Evolutionary conservation across 2,888 invertebrate species (phyloP).

Genomic region (Tenthredo distinguenda): DNA sequence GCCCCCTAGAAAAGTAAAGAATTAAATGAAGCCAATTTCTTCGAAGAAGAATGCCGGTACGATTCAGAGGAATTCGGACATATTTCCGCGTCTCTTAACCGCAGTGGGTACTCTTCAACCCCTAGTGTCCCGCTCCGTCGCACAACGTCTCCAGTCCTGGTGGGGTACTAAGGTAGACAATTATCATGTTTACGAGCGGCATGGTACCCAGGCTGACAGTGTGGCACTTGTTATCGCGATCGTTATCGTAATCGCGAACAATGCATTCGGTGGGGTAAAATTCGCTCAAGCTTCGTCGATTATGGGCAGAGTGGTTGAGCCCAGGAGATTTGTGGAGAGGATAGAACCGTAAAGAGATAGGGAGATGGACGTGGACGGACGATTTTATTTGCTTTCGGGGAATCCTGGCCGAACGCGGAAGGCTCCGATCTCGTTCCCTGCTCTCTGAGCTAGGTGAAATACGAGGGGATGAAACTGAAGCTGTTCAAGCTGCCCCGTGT

Average conservation of each 20-base stretch:
- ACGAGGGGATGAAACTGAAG: constrained; percentile 15
- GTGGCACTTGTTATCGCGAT: constrained; percentile 28
- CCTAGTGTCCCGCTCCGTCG: not conserved
- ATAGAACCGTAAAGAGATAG: not conserved
- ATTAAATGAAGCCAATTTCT: not conserved
- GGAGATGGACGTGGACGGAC: not conserved
- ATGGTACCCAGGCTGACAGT: not conserved
- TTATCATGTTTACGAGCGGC: constrained; percentile 25
- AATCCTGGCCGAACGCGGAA: not conserved
- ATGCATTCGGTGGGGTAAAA: constrained; percentile 29
- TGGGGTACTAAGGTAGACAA: constrained; percentile 25
- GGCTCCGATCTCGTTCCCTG: no score
- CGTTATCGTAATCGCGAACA: constrained; percentile 43
- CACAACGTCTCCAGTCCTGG: not conserved
- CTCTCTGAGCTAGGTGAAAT: not conserved
- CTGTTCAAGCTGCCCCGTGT: constrained; percentile 8
- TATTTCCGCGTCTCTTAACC: not conserved
- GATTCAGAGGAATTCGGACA: no score
- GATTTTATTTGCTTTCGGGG: constrained; percentile 8
- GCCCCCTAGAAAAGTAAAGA: not conserved
- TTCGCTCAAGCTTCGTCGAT: constrained; percentile 9
- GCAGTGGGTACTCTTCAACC: not conserved
- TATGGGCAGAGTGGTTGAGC: not conserved
- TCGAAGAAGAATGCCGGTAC: not conserved
- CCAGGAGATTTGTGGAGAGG: not conserved